A percentile compares a stretch with the other conserved stretches of the same genome.
Evolutionary conservation across 2,888 invertebrate genomes (phyloP).

Genomic region (Drosophila meridionalis): DNA sequence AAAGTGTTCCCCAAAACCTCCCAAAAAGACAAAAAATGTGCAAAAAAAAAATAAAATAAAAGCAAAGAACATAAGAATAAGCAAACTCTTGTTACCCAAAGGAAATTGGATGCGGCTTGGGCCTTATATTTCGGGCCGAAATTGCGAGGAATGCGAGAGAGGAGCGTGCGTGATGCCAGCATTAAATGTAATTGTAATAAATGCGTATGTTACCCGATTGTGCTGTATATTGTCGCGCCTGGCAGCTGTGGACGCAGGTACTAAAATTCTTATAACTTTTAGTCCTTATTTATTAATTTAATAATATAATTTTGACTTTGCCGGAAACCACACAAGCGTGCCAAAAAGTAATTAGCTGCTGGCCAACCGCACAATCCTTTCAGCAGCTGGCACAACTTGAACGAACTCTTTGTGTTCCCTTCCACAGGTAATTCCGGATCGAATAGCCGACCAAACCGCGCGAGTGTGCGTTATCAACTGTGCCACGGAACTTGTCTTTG

Average conservation of each 20-base stretch:
- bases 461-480: slow-evolving; percentile 76
- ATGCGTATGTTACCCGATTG: slow-evolving; percentile 68
- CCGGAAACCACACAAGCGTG: slow-evolving; percentile 4
- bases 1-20: neutral
- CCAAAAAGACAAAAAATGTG: neutral
- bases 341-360: slow-evolving; percentile 24
- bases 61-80: neutral
- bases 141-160: neutral
- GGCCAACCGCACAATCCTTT: neutral
- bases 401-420: slow-evolving; percentile 2
- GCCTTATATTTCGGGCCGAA: neutral
- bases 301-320: slow-evolving; percentile 8
- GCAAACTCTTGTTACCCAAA: slow-evolving; percentile 9
- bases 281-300: neutral
- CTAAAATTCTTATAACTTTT: slow-evolving; percentile 4
- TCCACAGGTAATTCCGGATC: neutral
- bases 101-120: slow-evolving; percentile 24
- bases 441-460: slow-evolving; percentile 52
- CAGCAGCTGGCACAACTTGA: slow-evolving; percentile 13
- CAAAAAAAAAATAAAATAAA: neutral
- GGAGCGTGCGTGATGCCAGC: slow-evolving; percentile 14
- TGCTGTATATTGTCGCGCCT: slow-evolving; percentile 27
- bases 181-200: slow-evolving; percentile 70
- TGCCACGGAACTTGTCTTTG: slow-evolving; percentile 46
- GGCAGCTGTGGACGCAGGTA: neutral